Conservation (phyloP, 2,113 vertebrate genomes). For the Tupaia tana region DNA sequence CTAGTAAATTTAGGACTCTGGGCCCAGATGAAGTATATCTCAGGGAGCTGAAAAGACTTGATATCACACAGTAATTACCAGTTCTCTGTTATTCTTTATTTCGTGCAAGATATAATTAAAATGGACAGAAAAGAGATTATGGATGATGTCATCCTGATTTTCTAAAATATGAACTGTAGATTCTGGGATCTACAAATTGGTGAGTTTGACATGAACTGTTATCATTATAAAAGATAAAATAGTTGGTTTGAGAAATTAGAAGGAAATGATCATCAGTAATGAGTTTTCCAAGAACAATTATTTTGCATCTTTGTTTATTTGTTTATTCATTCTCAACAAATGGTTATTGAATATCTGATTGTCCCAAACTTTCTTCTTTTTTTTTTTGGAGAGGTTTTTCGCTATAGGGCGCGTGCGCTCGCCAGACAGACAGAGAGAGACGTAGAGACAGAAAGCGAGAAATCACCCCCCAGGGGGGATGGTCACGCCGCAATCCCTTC, state of each 20-base stretch:
- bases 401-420: too few relatives aligned
- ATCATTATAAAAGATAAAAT: slow-evolving; percentile 23
- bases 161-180: slow-evolving; percentile 16
- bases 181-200: background rate
- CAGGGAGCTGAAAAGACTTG: background rate
- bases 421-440: too few relatives aligned
- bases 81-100: slow-evolving; percentile 17
- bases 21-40: background rate
- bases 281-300: background rate
- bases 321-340: background rate
- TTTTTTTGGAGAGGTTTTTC: too few relatives aligned
- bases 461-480: too few relatives aligned
- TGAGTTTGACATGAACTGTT: background rate
- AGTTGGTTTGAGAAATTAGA: background rate
- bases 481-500: too few relatives aligned
- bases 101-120: background rate
- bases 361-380: background rate
- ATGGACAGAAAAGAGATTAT: background rate
- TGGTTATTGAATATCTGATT: slow-evolving; percentile 19
- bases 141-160: background rate
- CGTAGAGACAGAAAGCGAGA: too few relatives aligned
- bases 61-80: background rate
- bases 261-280: background rate
- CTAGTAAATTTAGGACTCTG: background rate
- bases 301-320: background rate